Evolutionary conservation across 2,888 invertebrate genomes (phyloP), one percentile per base, ranked within the genome.

Genomic region (Macrophya annulata): DNA sequence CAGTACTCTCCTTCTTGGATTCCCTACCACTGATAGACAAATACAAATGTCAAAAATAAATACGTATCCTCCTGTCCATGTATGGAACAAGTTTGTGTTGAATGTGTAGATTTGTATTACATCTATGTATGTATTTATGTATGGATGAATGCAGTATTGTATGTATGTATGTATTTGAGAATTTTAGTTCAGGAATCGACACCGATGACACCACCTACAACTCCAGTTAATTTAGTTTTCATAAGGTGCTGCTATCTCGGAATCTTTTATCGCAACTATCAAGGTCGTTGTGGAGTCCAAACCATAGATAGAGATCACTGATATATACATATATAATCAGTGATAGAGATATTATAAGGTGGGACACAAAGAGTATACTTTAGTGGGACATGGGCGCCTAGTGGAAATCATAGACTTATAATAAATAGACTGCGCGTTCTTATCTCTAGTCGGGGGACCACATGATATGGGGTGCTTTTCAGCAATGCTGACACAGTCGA

Each of bases 21-120:
- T 68, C 31, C 68, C 31, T 37, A 37, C 68, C 31, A 37, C 68
- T 37, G 68, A 68, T 68, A 68, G 68, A 17, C 68, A 9, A 68
- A 37, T 68, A 68, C 68, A 68, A 68, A 68, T 68, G 68, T 68
- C 31, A 37, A 68, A 68, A 68, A 68, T 68, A 68, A 68, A 68
- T 68, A 37, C 31, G 37, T 68, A 68, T 37, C 25, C 3, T 2
- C 31, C 15, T 10, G 12, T 21, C 68, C 21, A 10, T 12, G 62
- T 62, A 21, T 10, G 62, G 62, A 25, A 4, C 9, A 25, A 62
- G 21, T 25, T 62, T 9, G n/a, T 21, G 5, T 31, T 55, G 12
- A 68, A 68, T 68, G 31, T 37, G 31, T 25, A 68, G 31, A 9
- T 25, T 62, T 25, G 25, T 37, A 55, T 55, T 12, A 4, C 15